Conservation (phyloP, 35 echinoderm and acorn worm species). For the Apostichopus californicus region DNA sequence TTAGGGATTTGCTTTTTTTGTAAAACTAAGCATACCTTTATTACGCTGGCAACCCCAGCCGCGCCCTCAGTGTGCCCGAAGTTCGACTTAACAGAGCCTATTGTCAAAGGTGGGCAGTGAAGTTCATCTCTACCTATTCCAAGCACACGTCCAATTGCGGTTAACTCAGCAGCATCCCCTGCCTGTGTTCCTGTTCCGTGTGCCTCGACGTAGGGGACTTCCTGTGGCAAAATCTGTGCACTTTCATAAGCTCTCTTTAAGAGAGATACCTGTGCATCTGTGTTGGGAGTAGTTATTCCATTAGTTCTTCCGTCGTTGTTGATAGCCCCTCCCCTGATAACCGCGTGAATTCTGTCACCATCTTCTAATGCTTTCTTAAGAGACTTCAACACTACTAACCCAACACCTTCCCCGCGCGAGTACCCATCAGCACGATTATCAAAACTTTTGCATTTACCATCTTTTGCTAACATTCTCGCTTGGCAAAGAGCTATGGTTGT, state of each 20-base stretch:
- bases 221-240: constrained; percentile 36
- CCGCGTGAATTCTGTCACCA: constrained; percentile 58
- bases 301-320: constrained; percentile 41
- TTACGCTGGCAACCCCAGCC: constrained; percentile 70
- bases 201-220: constrained; percentile 52
- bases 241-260: constrained; percentile 13
- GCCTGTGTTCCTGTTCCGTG: constrained; percentile 59
- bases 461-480: constrained; percentile 57
- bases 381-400: constrained; percentile 59
- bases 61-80: constrained; percentile 43
- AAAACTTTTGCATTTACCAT: constrained; percentile 68
- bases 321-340: constrained; percentile 50
- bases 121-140: neutral
- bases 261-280: constrained; percentile 31
- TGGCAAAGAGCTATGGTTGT: constrained; percentile 48
- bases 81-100: constrained; percentile 72
- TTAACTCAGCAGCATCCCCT: constrained; percentile 49
- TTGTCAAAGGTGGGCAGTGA: constrained; percentile 51
- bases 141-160: constrained; percentile 33
- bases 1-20: constrained; percentile 56
- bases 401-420: constrained; percentile 54
- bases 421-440: constrained; percentile 52
- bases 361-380: constrained; percentile 36
- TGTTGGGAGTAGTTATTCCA: constrained; percentile 7
- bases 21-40: constrained; percentile 56